Percentiles rank a stretch among this genome's conserved stretches.
Evolutionary conservation across 1,140 invertebrate genomes (phyloP).

Genomic region (Drosophila asahinai): DNA sequence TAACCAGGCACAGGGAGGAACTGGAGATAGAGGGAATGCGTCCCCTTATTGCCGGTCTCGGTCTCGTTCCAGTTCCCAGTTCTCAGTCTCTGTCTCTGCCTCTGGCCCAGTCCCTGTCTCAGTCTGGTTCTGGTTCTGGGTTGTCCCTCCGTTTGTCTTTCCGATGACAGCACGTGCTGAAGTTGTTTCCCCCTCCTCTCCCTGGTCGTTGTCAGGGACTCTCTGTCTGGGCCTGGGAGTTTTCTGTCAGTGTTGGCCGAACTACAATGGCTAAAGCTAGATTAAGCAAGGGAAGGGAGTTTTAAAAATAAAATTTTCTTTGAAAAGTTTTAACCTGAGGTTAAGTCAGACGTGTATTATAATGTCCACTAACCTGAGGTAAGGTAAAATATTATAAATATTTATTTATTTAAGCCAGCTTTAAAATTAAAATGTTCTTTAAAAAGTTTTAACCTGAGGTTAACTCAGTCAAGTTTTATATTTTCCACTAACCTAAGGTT

Average conservation of each 20-base stretch:
- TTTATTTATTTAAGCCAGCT: too few species aligned
- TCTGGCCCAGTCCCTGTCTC: slow-evolving; percentile 6
- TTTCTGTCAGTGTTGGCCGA: slow-evolving; percentile 27
- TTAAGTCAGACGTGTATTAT: too few species aligned
- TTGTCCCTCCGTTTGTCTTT: slow-evolving; percentile 30
- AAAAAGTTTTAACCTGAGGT: background rate
- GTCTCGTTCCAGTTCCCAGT: slow-evolving; percentile 10
- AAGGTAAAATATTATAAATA: too few species aligned
- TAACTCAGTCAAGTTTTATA: too few species aligned
- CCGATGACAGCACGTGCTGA: slow-evolving; percentile 76
- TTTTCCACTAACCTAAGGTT: background rate
- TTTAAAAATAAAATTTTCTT: background rate
- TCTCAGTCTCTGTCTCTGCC: slow-evolving; percentile 4
- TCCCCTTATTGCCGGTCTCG: slow-evolving; percentile 20
- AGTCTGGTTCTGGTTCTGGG: slow-evolving; percentile 19
- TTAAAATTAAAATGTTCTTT: background rate
- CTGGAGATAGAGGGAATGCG: slow-evolving; percentile 25
- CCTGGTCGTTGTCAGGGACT: background rate
- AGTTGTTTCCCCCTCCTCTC: slow-evolving; percentile 33
- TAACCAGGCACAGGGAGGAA: slow-evolving; percentile 48
- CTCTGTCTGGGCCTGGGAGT: background rate
- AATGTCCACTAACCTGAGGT: background rate
- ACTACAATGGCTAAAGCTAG: slow-evolving; percentile 1
- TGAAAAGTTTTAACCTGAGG: background rate
- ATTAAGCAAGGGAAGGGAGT: too few species aligned